Evolutionary conservation across 2,888 invertebrate species (phyloP).

Genomic region (Leucophora obtusa): DNA sequence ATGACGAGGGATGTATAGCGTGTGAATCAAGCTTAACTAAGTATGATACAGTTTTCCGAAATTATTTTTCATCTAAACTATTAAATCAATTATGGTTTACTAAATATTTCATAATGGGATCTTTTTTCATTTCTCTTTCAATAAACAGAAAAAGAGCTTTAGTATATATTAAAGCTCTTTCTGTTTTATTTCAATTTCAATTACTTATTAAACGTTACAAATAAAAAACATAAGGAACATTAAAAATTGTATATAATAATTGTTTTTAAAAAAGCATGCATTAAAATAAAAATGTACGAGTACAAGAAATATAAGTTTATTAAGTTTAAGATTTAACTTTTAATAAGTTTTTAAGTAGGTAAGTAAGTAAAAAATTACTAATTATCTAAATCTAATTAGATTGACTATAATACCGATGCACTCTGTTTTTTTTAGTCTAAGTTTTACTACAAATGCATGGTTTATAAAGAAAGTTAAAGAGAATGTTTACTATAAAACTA

Average conservation of each 20-base stretch:
- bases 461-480: constrained; percentile 12
- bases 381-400: constrained; percentile 18
- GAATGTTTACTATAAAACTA: constrained; percentile 62
- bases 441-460: constrained; percentile 39
- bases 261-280: constrained; percentile 52
- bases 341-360: constrained; percentile 8
- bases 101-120: constrained; percentile 42
- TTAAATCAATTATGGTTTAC: background rate
- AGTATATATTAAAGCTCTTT: constrained; percentile 16
- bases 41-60: constrained; percentile 1
- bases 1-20: too few relatives aligned
- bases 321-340: constrained; percentile 12
- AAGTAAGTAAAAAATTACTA: constrained; percentile 24
- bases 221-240: constrained; percentile 19
- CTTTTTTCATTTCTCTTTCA: constrained; percentile 11
- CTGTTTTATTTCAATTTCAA: constrained; percentile 26
- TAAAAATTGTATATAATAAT: constrained; percentile 2
- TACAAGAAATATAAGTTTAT: constrained; percentile 19
- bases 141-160: constrained; percentile 25
- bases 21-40: too few relatives aligned
- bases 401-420: constrained; percentile 36
- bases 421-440: constrained; percentile 8
- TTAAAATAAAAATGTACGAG: constrained; percentile 46
- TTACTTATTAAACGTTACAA: constrained; percentile 25
- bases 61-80: background rate